These are phyloP conservation scores for Zaprionus tsacasi DNA, from an alignment of 1,140 invertebrate species.

Conservation along the genomic window DNA sequence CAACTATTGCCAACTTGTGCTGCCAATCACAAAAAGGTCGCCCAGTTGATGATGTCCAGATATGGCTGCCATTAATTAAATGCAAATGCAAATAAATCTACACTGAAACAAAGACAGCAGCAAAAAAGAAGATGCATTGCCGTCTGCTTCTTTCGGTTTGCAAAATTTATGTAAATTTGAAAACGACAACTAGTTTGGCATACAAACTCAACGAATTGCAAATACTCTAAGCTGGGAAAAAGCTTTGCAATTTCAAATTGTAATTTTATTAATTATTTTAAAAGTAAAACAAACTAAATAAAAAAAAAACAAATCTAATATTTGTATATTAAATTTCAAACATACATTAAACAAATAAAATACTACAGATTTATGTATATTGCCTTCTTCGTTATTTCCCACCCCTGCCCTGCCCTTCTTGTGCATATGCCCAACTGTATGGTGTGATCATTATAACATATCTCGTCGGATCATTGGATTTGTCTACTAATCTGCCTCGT, in stretches of 20 bases:
- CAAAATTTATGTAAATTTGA: constrained; percentile 70
- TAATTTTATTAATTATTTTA: too few relatives aligned
- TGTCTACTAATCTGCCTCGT: constrained; percentile 25
- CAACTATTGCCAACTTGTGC: constrained; percentile 68
- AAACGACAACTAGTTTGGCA: constrained; percentile 11
- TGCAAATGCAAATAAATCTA: constrained; percentile 78
- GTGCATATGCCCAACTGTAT: constrained; percentile 15
- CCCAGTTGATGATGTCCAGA: constrained; percentile 71
- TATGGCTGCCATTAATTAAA: constrained; percentile 75
- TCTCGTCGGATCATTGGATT: not conserved
- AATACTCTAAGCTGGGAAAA: constrained; percentile 23
- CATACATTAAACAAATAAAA: too few relatives aligned
- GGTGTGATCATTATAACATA: not conserved
- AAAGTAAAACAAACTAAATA: not conserved
- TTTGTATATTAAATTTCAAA: too few relatives aligned
- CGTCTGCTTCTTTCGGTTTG: constrained; percentile 57
- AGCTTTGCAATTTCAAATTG: not conserved
- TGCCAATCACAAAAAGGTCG: constrained; percentile 80
- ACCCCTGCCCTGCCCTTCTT: not conserved
- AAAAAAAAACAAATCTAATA: too few relatives aligned
- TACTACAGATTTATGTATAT: too few relatives aligned
- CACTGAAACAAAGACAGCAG: constrained; percentile 27
- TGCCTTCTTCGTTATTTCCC: too few relatives aligned
- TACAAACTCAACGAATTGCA: constrained; percentile 1
- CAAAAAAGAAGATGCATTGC: constrained; percentile 62